Base-by-base conservation (phyloP, 2,888 invertebrate species). In the Plebejus melissa region DNA sequence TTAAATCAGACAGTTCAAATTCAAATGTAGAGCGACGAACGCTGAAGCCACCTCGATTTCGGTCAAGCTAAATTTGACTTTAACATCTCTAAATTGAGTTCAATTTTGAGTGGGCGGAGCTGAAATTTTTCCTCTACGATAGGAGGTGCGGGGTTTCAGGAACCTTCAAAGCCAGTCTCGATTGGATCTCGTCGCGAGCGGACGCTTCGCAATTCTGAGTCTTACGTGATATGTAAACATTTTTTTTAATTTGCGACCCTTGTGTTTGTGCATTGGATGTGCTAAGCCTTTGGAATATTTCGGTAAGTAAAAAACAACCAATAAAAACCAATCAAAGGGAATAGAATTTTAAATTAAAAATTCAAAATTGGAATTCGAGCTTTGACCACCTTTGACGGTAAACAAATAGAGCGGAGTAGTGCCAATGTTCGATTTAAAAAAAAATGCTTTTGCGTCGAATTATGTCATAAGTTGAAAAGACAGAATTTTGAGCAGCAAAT, bases 121-220 rank as follows among this genome's bases (percentile, higher is more conserved):
- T 5, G 65, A 65, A 65, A 65, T 65, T 65, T 65, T 65, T 65
- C 65, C 32, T 32, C 13, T 13, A 65, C 65, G 28, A 58, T 58
- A 16, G n/a, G 69, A 38, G 69, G 70, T 41, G 70, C 70, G 70
- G 70, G 70, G 70, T 70, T 70, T 70, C 70, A 70, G 70, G 38
- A 41, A 41, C 41, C 41, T 65, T 32, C 32, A 60, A 60, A 70
- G 70, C 41, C 70, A 41, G 70, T 70, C 65, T 65, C 65, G 70
- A 22, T 70, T 22, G 41, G n/a, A 13, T 41, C 0, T n/a, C 41
- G 41, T 22, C 7, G 70, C 41, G 70, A 11, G 41, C 7, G 36
- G 41, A 7, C 41, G 70, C 9, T 5, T 13, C 32, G 65, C 22
- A 5, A 4, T 36, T 5, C 5, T 36, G 0, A 13, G 32, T 65